Evolutionary conservation across 64 coral and sea anemone species (phyloP).

Genomic region (Acropora yongei): DNA sequence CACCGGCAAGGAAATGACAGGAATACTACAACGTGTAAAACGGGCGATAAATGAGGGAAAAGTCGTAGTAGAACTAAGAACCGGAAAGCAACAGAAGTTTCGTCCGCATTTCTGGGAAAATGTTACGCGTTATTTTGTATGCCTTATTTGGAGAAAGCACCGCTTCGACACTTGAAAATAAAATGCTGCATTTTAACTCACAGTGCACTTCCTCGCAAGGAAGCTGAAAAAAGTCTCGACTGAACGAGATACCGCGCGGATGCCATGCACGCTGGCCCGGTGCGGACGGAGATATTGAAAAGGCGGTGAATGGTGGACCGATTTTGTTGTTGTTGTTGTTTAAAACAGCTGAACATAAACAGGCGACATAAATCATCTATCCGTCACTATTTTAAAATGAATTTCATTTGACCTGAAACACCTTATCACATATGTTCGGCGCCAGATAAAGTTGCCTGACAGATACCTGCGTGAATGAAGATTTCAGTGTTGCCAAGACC

Average conservation of each 20-base stretch:
- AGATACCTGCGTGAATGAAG: background rate
- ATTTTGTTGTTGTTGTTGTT: no score
- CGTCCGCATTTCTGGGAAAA: no score
- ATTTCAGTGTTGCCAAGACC: background rate
- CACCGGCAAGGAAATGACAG: background rate
- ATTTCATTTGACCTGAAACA: background rate
- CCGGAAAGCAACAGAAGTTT: background rate
- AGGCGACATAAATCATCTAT: background rate
- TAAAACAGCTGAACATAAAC: no score
- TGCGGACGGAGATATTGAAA: no score
- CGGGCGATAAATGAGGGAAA: background rate
- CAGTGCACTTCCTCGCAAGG: no score
- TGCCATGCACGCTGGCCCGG: no score
- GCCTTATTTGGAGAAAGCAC: no score
- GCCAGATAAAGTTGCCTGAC: background rate
- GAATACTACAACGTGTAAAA: slow-evolving; percentile 1
- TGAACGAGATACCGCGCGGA: no score
- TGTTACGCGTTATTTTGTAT: no score
- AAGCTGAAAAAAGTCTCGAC: no score
- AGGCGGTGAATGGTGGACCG: no score
- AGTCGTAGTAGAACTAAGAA: background rate
- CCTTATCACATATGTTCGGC: slow-evolving; percentile 23
- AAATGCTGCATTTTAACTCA: background rate
- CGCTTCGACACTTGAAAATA: background rate
- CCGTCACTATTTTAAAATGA: background rate